Evolutionary conservation across 1,140 invertebrate species (phyloP).

Genomic region (Drosophila kepulauana): DNA sequence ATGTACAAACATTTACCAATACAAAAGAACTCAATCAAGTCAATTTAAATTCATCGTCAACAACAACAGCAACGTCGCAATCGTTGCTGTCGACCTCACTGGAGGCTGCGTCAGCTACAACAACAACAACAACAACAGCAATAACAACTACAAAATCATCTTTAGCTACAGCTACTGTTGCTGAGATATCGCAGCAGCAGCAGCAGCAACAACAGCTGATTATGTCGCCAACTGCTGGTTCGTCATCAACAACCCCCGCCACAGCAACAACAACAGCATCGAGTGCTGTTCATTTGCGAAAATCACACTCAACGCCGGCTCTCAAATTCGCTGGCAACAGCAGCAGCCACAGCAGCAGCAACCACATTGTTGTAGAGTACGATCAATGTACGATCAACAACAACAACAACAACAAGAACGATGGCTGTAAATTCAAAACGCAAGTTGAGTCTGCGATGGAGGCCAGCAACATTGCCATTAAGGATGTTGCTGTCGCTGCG

Average conservation of each 20-base stretch:
- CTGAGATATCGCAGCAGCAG: slow-evolving; percentile 46
- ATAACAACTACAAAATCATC: slow-evolving; percentile 3
- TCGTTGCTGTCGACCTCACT: slow-evolving; percentile 54
- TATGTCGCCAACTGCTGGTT: slow-evolving; percentile 42
- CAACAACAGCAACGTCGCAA: slow-evolving; percentile 47
- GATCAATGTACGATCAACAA: slow-evolving; percentile 20
- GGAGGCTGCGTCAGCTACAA: slow-evolving; percentile 48
- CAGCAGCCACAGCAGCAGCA: slow-evolving; percentile 14
- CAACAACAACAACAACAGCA: slow-evolving; percentile 28
- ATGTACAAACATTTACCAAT: slow-evolving; percentile 82
- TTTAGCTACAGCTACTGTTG: slow-evolving; percentile 18
- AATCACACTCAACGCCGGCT: slow-evolving; percentile 72
- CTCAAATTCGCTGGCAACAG: slow-evolving; percentile 50
- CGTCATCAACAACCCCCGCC: slow-evolving; percentile 29
- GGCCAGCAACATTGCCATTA: slow-evolving; percentile 46
- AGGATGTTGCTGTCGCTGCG: slow-evolving; percentile 43
- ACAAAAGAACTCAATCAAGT: slow-evolving; percentile 80
- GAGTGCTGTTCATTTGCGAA: slow-evolving; percentile 52
- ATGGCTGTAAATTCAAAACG: slow-evolving; percentile 11
- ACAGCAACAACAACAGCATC: slow-evolving; percentile 13
- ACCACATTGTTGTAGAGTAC: slow-evolving; percentile 25
- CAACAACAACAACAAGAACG: slow-evolving; percentile 15
- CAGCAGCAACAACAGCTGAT: slow-evolving; percentile 48
- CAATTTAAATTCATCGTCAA: slow-evolving; percentile 81
- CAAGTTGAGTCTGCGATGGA: slow-evolving; percentile 41